Base-by-base conservation (phyloP, 2,113 vertebrate genomes). In the Tachysurus vachellii region DNA sequence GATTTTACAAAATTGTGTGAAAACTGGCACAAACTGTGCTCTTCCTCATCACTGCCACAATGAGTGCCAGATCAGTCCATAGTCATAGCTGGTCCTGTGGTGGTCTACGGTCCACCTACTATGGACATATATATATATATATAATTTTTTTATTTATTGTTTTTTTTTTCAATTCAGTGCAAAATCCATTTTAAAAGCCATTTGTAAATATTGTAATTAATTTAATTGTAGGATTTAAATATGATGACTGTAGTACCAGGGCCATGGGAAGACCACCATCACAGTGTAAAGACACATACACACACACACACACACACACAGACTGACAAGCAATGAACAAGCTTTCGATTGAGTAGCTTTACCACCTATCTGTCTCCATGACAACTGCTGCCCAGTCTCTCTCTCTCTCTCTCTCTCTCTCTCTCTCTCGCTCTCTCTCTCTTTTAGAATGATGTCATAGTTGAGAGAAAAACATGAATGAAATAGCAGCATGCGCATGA, bases 311-410 rank as follows among this genome's bases (percentile, higher is more conserved):
- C 56, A 81, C 56, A 57, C 73, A 86, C 75, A 75, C 13, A 23
- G 42, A 54, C 57, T 54, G 56, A 66, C 44, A 85, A 68, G 50
- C 86, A 89, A 44, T 50, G 81, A 88, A 88, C 89, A 89, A 53
- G 84, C 73, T 84, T 82, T 84, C 85, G 75, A 88, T 87, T 88
- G 86, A 87, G 89, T 82, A 80, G 87, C 84, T 80, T 88, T 75
- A 86, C 88, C 88, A 91, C 89, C 90, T 90, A 88, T 89, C 64
- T 70, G 86, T 90, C 87, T 76, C 90, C 89, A 88, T 90, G 86
- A 89, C 89, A 90, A 91, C 90, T 71, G 36, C 62, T 85, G 68
- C 83, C 82, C 79, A 56, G 81, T 88, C 80, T 57, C 76, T 84
- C 84, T 64, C 88, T 85, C 85, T 36, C 87, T 62, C 82, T 62